Base-by-base conservation (phyloP, 1,140 invertebrate genomes). In the Drosophila rhopaloa region DNA sequence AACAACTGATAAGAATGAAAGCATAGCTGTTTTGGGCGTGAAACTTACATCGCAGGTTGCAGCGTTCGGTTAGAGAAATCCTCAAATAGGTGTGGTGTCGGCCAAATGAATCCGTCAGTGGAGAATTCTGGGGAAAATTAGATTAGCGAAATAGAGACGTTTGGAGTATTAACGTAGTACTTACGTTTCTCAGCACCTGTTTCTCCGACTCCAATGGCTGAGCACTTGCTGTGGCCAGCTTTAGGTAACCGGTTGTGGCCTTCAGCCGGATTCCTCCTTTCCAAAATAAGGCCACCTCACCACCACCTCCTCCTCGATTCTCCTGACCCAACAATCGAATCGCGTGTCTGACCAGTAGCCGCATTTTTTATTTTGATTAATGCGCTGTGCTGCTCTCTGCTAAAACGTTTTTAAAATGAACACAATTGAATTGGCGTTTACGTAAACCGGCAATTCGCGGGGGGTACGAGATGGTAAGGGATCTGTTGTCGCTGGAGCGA, bases 41-140 rank as follows among this genome's bases (percentile, higher is more conserved):
- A 32, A 8, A 81, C 95, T 95, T 95, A 98, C 98, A 99, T 94
- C 99, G 94, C 50, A 99, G 94, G 93, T 99, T 99, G 91, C 99
- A 99, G 67, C 95, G 94, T 93, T 99, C 99, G 4, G 98, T 99
- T 13, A 99, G 93, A 0, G 98, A 99, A 81, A 99, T 99, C 63
- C 99, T 94, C 13, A 99, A 93, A 92, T 99, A 99, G 60, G 95
- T 96, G 91, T 99, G 99, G 70, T 95, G 93, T 61, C 99, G 94
- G 5, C 97, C 97, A 94, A 97, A 98, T 29, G 94, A 94, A 93
- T 99, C 99, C 9, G 94, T 95, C n/a, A 92, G 56, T 10, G 90
- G 73, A 0, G 86, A 76, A 14, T 56, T 56, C 83, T 86, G 47
- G 10, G 13, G 10, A 35, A 55, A 29, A 38, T 4, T 9, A 37